phyloP scores from a whole-genome alignment of 2,113 vertebrate genomes.

The Chlorodrepanis virens region DNA sequence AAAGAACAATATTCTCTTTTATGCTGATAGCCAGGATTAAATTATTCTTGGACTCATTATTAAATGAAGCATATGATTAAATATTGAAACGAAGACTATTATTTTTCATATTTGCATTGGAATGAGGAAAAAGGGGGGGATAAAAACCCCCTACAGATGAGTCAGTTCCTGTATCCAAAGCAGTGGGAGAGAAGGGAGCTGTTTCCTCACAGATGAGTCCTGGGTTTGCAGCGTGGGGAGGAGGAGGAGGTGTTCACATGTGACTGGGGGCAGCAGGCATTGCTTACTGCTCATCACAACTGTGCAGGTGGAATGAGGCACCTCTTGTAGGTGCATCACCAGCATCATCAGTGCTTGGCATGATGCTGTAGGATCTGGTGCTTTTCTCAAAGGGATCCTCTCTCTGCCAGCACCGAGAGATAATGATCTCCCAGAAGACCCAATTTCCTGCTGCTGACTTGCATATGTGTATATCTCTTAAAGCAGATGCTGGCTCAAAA shows the following conservation, averaged over 20 bases:
- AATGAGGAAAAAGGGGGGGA: not conserved
- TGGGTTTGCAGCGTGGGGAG: not conserved
- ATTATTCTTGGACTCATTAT: constrained; percentile 50
- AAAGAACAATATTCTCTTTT: constrained; percentile 25
- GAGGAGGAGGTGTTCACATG: not conserved
- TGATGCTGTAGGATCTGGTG: not conserved
- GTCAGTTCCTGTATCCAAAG: constrained; percentile 30
- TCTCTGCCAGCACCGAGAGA: not conserved
- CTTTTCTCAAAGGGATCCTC: not conserved
- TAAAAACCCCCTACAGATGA: not conserved
- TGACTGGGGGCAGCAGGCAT: not conserved
- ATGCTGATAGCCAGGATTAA: constrained; percentile 42
- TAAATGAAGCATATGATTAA: constrained; percentile 62
- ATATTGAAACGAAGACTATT: constrained; percentile 49
- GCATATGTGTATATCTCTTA: not conserved
- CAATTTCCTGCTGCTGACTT: not conserved
- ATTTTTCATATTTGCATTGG: constrained; percentile 48
- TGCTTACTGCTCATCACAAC: not conserved
- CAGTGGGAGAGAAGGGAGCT: not conserved
- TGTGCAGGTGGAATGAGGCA: not conserved
- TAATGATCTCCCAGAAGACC: not conserved
- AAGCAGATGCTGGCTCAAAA: not conserved
- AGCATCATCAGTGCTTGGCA: not conserved
- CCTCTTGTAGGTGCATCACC: not conserved
- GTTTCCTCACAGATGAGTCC: not conserved